Percentiles rank a stretch among this genome's conserved stretches.
Evolutionary conservation across 2,797 vertebrate genomes (phyloP).

Genomic region (Vespertilio murinus): DNA sequence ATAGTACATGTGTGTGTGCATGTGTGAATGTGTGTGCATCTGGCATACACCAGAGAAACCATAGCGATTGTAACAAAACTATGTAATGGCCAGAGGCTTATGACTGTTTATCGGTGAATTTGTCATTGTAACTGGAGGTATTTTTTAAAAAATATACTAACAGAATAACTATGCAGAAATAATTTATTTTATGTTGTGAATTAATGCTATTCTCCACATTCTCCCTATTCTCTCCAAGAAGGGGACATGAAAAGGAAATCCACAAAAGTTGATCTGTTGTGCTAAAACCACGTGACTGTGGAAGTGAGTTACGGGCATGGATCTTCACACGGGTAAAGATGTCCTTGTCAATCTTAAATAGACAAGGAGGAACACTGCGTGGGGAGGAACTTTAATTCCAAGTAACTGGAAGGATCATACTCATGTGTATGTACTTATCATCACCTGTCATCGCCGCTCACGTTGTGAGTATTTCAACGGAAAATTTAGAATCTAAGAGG

Average conservation of each 20-base stretch:
- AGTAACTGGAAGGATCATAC: not conserved
- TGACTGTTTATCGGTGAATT: constrained; percentile 40
- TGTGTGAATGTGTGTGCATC: not conserved
- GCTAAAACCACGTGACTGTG: constrained; percentile 35
- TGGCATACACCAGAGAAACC: constrained; percentile 62
- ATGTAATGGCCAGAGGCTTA: constrained; percentile 68
- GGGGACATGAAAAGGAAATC: not conserved
- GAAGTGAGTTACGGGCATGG: constrained; percentile 16
- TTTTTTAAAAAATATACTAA: constrained; percentile 21
- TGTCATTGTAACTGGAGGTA: constrained; percentile 18
- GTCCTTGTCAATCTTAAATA: constrained; percentile 25
- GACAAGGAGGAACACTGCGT: not conserved
- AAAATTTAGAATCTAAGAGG: not conserved
- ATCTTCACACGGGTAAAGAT: constrained; percentile 13
- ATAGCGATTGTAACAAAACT: constrained; percentile 76
- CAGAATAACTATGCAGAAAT: not conserved
- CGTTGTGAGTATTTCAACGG: not conserved
- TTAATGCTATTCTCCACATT: constrained; percentile 1
- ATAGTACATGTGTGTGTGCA: accelerated
- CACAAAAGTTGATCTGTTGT: not conserved
- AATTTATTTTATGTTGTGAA: constrained; percentile 42
- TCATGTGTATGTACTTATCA: not conserved
- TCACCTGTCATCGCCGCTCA: not conserved
- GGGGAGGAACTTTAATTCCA: constrained; percentile 16
- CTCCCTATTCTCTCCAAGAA: not conserved